Conservation (phyloP, 2,888 invertebrate genomes). For the Lobophora halterata region DNA sequence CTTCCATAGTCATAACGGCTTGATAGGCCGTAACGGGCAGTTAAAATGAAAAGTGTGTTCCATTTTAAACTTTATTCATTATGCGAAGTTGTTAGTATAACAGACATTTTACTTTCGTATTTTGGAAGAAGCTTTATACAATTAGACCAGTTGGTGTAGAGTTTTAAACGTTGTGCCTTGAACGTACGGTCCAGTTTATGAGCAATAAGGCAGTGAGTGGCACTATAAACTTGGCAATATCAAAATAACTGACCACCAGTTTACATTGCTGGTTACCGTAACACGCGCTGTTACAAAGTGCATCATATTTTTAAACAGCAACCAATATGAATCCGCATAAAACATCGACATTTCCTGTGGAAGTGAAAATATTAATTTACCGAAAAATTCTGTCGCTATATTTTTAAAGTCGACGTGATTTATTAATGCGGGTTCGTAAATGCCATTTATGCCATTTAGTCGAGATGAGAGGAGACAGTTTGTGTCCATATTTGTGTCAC, state of each 20-base stretch:
- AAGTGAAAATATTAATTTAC: constrained; percentile 65
- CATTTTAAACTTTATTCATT: constrained; percentile 58
- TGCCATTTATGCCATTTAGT: constrained; percentile 60
- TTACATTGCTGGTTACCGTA: constrained; percentile 34
- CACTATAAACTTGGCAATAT: constrained; percentile 25
- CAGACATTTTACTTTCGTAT: constrained; percentile 54
- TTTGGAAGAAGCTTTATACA: constrained; percentile 48
- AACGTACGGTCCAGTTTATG: constrained; percentile 15
- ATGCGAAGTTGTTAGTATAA: constrained; percentile 51
- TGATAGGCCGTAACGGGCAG: constrained; percentile 56
- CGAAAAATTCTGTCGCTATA: constrained; percentile 56
- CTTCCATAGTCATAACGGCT: constrained; percentile 45
- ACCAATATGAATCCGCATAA: constrained; percentile 61
- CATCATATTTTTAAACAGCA: constrained; percentile 52
- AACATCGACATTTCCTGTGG: constrained; percentile 60
- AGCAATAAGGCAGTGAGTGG: constrained; percentile 5
- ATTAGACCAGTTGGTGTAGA: constrained; percentile 36
- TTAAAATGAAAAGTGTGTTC: constrained; percentile 58
- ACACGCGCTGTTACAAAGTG: constrained; percentile 45
- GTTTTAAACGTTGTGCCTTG: constrained; percentile 20
- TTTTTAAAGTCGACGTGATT: constrained; percentile 69
- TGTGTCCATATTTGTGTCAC: constrained; percentile 43
- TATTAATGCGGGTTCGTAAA: constrained; percentile 64
- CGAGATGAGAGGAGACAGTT: constrained; percentile 53
- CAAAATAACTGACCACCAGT: constrained; percentile 28